These are phyloP conservation scores for Bubo blakistoni DNA, from an alignment of 2,113 vertebrate genomes.

Conservation along the genomic window DNA sequence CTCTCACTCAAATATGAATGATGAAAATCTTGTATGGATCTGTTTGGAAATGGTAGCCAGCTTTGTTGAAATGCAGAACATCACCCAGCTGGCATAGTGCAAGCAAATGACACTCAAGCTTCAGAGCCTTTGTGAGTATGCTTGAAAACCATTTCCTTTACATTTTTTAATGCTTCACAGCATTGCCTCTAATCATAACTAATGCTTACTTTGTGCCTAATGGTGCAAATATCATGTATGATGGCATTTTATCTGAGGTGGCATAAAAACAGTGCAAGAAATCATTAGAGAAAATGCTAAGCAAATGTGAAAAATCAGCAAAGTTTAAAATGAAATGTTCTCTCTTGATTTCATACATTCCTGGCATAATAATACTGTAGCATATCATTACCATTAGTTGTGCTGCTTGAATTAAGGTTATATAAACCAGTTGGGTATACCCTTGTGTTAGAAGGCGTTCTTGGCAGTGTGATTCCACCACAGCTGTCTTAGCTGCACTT, in stretches of 20 bases:
- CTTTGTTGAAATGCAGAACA: constrained; percentile 28
- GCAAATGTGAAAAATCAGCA: constrained; percentile 78
- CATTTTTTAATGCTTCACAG: constrained; percentile 62
- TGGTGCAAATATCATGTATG: constrained; percentile 67
- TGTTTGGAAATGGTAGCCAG: constrained; percentile 45
- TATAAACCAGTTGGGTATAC: constrained; percentile 33
- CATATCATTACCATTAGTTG: constrained; percentile 53
- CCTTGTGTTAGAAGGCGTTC: not conserved
- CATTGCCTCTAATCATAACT: constrained; percentile 57
- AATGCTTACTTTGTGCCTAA: constrained; percentile 63
- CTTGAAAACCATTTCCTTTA: constrained; percentile 50
- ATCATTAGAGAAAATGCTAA: constrained; percentile 71
- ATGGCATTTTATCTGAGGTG: constrained; percentile 64
- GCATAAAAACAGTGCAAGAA: constrained; percentile 66
- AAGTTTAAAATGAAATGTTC: constrained; percentile 70
- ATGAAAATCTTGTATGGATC: not conserved
- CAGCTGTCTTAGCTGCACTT: constrained; percentile 34
- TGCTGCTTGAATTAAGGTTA: constrained; percentile 56
- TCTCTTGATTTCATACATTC: constrained; percentile 63
- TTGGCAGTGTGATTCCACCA: not conserved
- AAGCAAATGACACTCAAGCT: constrained; percentile 35
- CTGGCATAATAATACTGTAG: constrained; percentile 60
- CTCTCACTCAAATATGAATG: not conserved
- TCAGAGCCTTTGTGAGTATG: not conserved
- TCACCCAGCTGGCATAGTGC: not conserved